Evolutionary conservation across 2,113 vertebrate species (phyloP), one percentile per base, ranked within the genome.

Genomic region (Sorex araneus): DNA sequence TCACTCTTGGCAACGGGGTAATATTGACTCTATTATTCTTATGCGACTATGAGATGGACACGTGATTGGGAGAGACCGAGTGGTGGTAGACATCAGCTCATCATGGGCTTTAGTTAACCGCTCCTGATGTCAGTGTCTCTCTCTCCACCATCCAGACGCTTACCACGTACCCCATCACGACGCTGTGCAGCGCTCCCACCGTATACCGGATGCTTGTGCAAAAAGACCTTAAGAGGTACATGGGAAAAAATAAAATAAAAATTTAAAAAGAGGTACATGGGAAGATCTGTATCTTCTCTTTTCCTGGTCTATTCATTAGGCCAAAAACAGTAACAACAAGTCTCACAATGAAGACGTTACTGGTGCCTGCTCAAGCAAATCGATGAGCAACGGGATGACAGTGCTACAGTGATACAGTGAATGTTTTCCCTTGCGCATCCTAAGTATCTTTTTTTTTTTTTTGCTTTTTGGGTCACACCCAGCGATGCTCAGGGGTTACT

Each of bases 161-260:
- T 5, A 96, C 96, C 85, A 96, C 76, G 2, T 98, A 98, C 16
- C 98, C 98, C 60, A 97, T 98, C 92, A 98, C 97, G 0, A 97
- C 97, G 28, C 91, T 98, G 93, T 98, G 98, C 96, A 97, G 97
- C 0, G 67, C 97, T 32, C 98, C 98, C 6, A 98, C 98, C 2
- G 97, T 95, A 40, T 99, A 98, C 95, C 92, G 97, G 32, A 97
- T 98, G 98, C 96, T 98, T 32, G 96, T 98, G 40, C 98, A 98
- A 69, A 96, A 98, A 3, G 96, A 98, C 80, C 95, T 98, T 23
- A 97, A 93, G 81, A 98, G 98, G 98, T 98, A 97, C 43, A 0
- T 1, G 0, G 0, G 0, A 12, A 64, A n/a, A n/a, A n/a, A n/a
- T n/a, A n/a, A n/a, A n/a, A n/a, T n/a, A n/a, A n/a, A n/a, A n/a